Evolutionary conservation across 2,797 vertebrate genomes (phyloP), one percentile per base, ranked within the genome.

Genomic region (Balearica regulorum): DNA sequence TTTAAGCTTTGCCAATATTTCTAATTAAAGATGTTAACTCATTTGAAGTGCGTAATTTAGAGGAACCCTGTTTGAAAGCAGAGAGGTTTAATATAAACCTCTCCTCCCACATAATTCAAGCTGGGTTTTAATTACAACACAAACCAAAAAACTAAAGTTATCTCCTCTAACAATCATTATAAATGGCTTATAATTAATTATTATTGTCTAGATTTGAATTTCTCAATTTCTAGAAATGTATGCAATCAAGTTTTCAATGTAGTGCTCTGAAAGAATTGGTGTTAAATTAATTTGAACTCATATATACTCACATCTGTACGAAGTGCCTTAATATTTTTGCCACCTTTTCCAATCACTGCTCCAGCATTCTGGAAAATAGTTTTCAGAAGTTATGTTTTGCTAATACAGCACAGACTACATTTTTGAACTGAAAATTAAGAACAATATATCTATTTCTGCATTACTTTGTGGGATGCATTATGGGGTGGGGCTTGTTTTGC

Each of bases 311-410:
- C 99, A 87, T 99, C 99, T 97, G 99, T 99, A 97, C 99, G 99
- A 82, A 99, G 99, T 60, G 99, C 99, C 98, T 99, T 99, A 98
- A 99, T 99, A 97, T 99, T 99, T 99, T 99, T 99, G 95, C 99
- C 99, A 97, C 98, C 99, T 97, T 99, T 99, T 86, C 99, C 99
- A 97, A 99, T 99, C 97, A 99, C 99, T 97, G 99, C 99, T 95
- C 99, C 99, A 97, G 99, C 99, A 98, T 99, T 99, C 99, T 99
- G 93, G 73, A 96, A 96, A 96, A 84, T 62, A 80, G n/a, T 39
- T 91, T 37, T 70, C 58, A 92, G 65, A 86, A 91, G 21, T 73
- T 58, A 93, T 15, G 35, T 80, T 72, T 92, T 46, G n/a, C 54
- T 29, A 94, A 86, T 16, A 81, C 25, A 82, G 48, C 49, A 80